Conservation (phyloP, 2,888 invertebrate species). For the Melipona beecheii region DNA sequence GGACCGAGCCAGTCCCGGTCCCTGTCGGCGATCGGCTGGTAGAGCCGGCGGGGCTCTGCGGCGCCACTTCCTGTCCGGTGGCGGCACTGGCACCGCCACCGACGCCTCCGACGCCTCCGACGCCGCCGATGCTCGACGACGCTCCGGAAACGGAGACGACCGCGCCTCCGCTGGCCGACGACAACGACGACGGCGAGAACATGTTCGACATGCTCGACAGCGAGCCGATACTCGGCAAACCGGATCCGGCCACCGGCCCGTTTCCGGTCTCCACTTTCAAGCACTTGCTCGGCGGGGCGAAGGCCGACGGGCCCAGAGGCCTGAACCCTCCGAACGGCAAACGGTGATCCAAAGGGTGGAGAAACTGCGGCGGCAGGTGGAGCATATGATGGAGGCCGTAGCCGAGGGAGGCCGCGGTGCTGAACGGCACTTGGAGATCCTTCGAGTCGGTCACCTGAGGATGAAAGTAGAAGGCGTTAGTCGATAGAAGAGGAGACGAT, state of each 20-base stretch:
- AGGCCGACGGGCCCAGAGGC: slow-evolving; percentile 88
- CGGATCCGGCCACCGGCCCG: slow-evolving; percentile 74
- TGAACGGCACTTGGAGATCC: slow-evolving; percentile 88
- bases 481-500: neutral
- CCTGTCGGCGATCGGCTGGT: slow-evolving; percentile 81
- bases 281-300: slow-evolving; percentile 89
- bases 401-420: slow-evolving; percentile 85
- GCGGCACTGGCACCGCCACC: slow-evolving; percentile 35
- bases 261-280: slow-evolving; percentile 81
- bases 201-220: slow-evolving; percentile 83
- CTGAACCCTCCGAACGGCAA: slow-evolving; percentile 87
- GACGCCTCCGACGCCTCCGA: slow-evolving; percentile 49
- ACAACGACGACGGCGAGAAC: slow-evolving; percentile 81
- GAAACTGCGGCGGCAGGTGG: slow-evolving; percentile 90
- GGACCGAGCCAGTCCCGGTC: slow-evolving; percentile 67
- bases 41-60: slow-evolving; percentile 82
- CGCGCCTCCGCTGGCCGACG: slow-evolving; percentile 73
- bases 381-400: slow-evolving; percentile 89
- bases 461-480: neutral
- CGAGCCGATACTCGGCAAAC: slow-evolving; percentile 81
- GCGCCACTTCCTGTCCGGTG: slow-evolving; percentile 75
- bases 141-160: slow-evolving; percentile 67
- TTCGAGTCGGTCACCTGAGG: slow-evolving; percentile 84
- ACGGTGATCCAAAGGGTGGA: slow-evolving; percentile 88
- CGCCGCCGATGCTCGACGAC: slow-evolving; percentile 52